Percentiles rank a stretch among this genome's conserved stretches.
These are phyloP conservation scores for Accipiter minullus DNA, from an alignment of 2,797 vertebrate genomes.

Conservation along the genomic window DNA sequence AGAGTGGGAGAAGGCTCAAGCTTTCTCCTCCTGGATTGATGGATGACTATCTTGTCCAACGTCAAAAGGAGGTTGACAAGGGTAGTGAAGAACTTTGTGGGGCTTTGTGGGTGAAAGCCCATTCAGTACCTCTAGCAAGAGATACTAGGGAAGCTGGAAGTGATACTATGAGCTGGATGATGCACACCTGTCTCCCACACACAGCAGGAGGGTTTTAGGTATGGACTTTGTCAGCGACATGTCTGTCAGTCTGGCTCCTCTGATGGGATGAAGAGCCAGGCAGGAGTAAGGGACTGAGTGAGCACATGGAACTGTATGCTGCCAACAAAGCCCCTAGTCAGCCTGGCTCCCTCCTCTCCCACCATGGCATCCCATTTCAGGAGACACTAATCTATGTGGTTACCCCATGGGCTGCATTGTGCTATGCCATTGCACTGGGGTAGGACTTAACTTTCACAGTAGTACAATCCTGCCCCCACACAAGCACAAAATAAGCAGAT, in stretches of 20 bases:
- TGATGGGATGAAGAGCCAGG: neutral
- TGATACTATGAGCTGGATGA: neutral
- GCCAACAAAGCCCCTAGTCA: neutral
- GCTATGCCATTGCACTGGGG: neutral
- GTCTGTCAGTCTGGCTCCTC: neutral
- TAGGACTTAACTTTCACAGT: neutral
- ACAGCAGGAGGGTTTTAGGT: neutral
- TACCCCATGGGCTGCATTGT: neutral
- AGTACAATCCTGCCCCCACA: neutral
- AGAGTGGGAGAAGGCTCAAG: neutral
- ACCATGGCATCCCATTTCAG: neutral
- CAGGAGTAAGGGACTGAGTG: neutral
- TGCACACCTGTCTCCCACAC: neutral
- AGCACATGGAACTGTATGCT: neutral
- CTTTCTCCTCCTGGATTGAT: neutral
- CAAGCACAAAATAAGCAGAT: neutral
- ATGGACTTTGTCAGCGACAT: fast-evolving
- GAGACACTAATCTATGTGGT: neutral
- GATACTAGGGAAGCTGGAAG: neutral
- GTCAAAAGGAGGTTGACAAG: neutral
- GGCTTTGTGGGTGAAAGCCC: neutral
- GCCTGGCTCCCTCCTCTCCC: neutral
- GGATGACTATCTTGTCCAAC: neutral
- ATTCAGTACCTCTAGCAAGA: neutral
- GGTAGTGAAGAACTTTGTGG: neutral